These are phyloP conservation scores for Neodiprion pinetum DNA, from an alignment of 1,140 invertebrate species.

Conservation along the genomic window DNA sequence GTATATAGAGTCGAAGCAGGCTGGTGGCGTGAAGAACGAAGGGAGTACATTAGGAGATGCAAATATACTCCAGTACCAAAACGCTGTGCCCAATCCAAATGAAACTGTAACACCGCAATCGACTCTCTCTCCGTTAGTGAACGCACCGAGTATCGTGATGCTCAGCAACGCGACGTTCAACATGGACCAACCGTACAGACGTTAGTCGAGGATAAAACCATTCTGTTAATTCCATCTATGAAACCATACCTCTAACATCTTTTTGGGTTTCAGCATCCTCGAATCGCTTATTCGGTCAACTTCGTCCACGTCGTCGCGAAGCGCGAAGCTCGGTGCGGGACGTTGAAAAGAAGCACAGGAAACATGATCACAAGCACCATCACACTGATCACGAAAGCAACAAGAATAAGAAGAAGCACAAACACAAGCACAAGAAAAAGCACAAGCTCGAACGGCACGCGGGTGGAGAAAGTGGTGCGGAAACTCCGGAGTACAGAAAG, in stretches of 20 bases:
- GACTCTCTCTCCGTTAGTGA: background rate
- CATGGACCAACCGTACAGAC: background rate
- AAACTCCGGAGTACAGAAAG: slow-evolving; percentile 15
- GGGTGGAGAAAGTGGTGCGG: background rate
- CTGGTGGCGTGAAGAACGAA: slow-evolving; percentile 17
- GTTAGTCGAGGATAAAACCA: background rate
- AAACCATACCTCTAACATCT: background rate
- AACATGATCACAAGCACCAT: background rate
- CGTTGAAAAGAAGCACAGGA: background rate
- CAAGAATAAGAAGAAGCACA: background rate
- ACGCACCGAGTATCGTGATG: slow-evolving; percentile 1
- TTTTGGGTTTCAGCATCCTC: background rate
- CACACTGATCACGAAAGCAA: background rate
- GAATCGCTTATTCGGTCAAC: background rate
- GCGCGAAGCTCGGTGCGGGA: background rate
- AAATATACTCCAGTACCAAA: slow-evolving; percentile 9
- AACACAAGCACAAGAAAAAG: slow-evolving; percentile 19
- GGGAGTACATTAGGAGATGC: background rate
- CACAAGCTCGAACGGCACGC: background rate
- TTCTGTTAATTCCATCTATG: background rate
- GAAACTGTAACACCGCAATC: background rate
- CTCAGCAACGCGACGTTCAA: slow-evolving; percentile 11
- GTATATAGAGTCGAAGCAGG: slow-evolving; percentile 33
- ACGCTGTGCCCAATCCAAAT: background rate
- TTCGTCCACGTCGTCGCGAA: background rate